Base-by-base conservation (phyloP, 2,888 invertebrate genomes). In the Subacronicta megacephala region DNA sequence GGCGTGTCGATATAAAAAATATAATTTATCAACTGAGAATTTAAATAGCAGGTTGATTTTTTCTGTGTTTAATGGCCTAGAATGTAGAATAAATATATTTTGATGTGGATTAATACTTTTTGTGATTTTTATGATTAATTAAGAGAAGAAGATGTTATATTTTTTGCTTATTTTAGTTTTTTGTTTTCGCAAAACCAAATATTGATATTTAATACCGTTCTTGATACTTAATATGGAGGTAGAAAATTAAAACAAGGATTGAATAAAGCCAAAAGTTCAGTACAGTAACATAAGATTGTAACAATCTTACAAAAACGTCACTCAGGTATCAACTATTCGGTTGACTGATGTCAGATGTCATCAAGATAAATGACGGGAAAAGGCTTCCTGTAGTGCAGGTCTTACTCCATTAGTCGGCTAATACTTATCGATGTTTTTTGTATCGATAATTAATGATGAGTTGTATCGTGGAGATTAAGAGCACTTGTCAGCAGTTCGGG, bases 331-430 rank as follows among this genome's bases (percentile, higher is more conserved):
- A 80, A 80, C 76, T 70, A 81, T 81, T 77, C 71, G 79, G 75
- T 87, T 93, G 92, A 93, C 72, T 93, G 90, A 94, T 94, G 92
- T 91, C 90, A 92, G 89, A 90, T 87, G 93, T 91, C 93, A 90
- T 76, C 63, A 82, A 89, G 91, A 94, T 90, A 92, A 93, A 93
- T 93, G 89, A 82, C 83, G 83, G 83, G 81, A 82, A 82, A 74
- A 74, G 83, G 89, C 91, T 91, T 93, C 93, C 93, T 92, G 90
- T 89, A 83, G 91, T 82, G 90, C 83, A 76, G 80, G 82, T 79
- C 84, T 75, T 62, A 57, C 70, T 81, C 86, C 89, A 90, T 90
- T 90, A 92, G 85, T 78, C 70, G 64, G 77, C 51, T 81, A 58
- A 59, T 61, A 63, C 46, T 65, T 75, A 75, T 72, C 72, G 72